Conservation (phyloP, 2,888 invertebrate genomes). For the Proisotoma minuta region DNA sequence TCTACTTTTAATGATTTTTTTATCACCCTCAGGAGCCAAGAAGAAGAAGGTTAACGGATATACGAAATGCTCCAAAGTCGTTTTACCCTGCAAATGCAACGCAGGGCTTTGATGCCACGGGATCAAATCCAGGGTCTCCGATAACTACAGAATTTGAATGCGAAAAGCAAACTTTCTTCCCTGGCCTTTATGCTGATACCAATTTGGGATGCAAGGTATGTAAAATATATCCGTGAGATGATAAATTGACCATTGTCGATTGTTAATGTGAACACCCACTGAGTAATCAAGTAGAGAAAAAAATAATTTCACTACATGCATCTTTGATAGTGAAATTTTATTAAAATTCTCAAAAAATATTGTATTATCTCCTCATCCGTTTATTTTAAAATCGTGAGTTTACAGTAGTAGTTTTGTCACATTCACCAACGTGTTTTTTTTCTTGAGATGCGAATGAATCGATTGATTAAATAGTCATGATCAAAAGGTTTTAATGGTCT, state of each 20-base stretch:
- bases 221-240: slow-evolving; percentile 13
- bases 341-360: too few species aligned
- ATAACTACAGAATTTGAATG: slow-evolving; percentile 76
- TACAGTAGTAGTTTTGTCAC: too few species aligned
- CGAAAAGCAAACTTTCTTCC: slow-evolving; percentile 83
- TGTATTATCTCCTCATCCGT: too few species aligned
- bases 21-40: neutral
- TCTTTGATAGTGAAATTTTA: too few species aligned
- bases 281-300: neutral
- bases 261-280: neutral
- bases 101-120: slow-evolving; percentile 37
- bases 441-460: too few species aligned
- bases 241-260: neutral
- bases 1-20: neutral
- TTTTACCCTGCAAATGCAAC: slow-evolving; percentile 43
- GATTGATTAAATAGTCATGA: too few species aligned
- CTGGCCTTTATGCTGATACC: slow-evolving; percentile 81
- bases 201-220: slow-evolving; percentile 84
- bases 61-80: slow-evolving; percentile 46
- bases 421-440: too few species aligned
- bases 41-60: slow-evolving; percentile 35
- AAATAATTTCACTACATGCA: neutral
- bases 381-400: too few species aligned
- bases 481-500: too few species aligned
- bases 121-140: slow-evolving; percentile 7